These are phyloP conservation scores for Scyliorhinus canicula DNA, from an alignment of 2,797 vertebrate genomes.

Conservation along the genomic window DNA sequence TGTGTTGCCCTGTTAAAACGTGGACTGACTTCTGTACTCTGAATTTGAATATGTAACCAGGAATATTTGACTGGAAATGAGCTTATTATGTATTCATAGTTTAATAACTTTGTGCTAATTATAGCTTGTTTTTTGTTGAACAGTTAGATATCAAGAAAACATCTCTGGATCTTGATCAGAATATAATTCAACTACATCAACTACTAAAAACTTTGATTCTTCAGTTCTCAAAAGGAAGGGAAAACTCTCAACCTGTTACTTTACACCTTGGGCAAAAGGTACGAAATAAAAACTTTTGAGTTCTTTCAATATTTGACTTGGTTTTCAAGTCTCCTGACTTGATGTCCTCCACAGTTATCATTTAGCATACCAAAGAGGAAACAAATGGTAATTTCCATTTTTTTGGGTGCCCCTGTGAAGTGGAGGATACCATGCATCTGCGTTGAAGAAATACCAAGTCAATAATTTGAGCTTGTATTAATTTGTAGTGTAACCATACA, in stretches of 20 bases:
- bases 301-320: not conserved
- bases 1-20: not conserved
- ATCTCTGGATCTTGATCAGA: constrained; percentile 78
- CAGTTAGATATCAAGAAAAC: constrained; percentile 74
- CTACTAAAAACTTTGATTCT: constrained; percentile 77
- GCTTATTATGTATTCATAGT: not conserved
- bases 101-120: not conserved
- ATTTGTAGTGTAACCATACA: not conserved
- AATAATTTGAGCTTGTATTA: not conserved
- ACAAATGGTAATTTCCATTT: not conserved
- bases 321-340: not conserved
- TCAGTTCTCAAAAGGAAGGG: constrained; percentile 80
- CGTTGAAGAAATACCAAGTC: not conserved
- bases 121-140: constrained; percentile 59
- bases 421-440: not conserved
- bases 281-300: not conserved
- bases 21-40: not conserved
- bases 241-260: constrained; percentile 51
- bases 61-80: not conserved
- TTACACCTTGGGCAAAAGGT: constrained; percentile 29
- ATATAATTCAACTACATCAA: constrained; percentile 82
- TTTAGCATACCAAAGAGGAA: not conserved
- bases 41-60: not conserved
- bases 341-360: not conserved
- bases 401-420: not conserved